Evolutionary conservation across 2,888 invertebrate species (phyloP), one percentile per base, ranked within the genome.

Genomic region (Ptychoptera albimana): DNA sequence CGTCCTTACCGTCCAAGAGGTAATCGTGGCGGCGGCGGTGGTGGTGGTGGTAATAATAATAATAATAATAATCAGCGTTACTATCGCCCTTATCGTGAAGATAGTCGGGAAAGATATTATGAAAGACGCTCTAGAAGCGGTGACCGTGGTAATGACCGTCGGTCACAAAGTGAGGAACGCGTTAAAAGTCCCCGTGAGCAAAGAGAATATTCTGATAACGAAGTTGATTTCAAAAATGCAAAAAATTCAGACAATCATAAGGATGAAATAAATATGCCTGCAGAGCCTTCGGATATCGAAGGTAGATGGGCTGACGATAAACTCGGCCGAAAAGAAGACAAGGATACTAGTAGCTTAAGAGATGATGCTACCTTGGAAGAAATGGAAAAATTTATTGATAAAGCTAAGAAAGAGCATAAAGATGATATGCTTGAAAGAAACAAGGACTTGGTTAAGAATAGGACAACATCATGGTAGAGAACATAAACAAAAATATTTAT

Each of bases 91-190:
- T 55, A 54, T 42, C 54, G 64, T 51, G 61, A 57, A 4, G 42
- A 47, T 13, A 40, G 41, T 40, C 71, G 70, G 51, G 76, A 78
- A 45, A 66, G 75, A 50, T 80, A 80, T 43, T 71, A 82, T 37
- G 71, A 71, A 51, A 72, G 71, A 10, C 69, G 69, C 46, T 51
- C 49, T 43, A 46, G 54, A 59, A 71, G 50, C 56, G 35, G 42
- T 49, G 40, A 52, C 48, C 50, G 54, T 67, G 53, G 34, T 64
- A 66, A 4, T 54, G 64, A 45, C 60, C 64, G 52, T 54, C 42
- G 42, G 6, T 42, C 42, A 3, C 34, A 42, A 8, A 42, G 42
- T 12, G 30, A 42, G 9, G 40, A 40, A 12, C 31, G 32, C 12
- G 14, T 13, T 10, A 31, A 32, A 14, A n/a, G 16, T 11, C 40